phyloP scores from a whole-genome alignment of 1,140 invertebrate species.

The Papilio dardanus region DNA sequence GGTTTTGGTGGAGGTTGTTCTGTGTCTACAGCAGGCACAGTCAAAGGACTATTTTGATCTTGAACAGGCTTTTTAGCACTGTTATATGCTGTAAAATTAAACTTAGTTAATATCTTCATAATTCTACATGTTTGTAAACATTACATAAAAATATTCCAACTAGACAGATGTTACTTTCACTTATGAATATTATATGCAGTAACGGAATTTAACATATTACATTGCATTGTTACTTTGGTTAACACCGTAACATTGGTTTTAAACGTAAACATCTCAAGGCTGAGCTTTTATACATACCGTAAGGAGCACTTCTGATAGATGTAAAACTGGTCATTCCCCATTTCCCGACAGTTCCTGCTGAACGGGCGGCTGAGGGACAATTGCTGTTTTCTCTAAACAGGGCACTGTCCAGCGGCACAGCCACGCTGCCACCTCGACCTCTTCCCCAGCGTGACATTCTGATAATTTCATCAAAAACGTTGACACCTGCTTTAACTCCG shows the following conservation, averaged over 20 bases:
- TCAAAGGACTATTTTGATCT: slow-evolving; percentile 83
- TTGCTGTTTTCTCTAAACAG: slow-evolving; percentile 94
- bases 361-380: slow-evolving; percentile 92
- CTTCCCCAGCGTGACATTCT: slow-evolving; percentile 85
- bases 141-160: slow-evolving; percentile 11
- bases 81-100: slow-evolving; percentile 72
- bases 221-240: slow-evolving; percentile 1
- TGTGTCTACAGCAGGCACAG: slow-evolving; percentile 82
- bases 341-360: slow-evolving; percentile 94
- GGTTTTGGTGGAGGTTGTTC: slow-evolving; percentile 86
- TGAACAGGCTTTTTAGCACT: slow-evolving; percentile 82
- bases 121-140: slow-evolving; percentile 16
- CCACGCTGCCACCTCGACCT: slow-evolving; percentile 84
- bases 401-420: slow-evolving; percentile 84
- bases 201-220: background rate
- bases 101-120: background rate
- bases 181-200: slow-evolving; percentile 34
- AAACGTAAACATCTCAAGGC: slow-evolving; percentile 20
- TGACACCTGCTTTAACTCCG: slow-evolving; percentile 72
- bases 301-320: slow-evolving; percentile 90
- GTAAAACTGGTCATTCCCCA: slow-evolving; percentile 97
- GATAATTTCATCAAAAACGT: slow-evolving; percentile 79
- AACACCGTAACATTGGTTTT: background rate
- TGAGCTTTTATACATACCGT: slow-evolving; percentile 82
- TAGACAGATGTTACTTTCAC: slow-evolving; percentile 45